Base-by-base conservation (phyloP, 2,113 vertebrate species). In the Cinclus cinclus region DNA sequence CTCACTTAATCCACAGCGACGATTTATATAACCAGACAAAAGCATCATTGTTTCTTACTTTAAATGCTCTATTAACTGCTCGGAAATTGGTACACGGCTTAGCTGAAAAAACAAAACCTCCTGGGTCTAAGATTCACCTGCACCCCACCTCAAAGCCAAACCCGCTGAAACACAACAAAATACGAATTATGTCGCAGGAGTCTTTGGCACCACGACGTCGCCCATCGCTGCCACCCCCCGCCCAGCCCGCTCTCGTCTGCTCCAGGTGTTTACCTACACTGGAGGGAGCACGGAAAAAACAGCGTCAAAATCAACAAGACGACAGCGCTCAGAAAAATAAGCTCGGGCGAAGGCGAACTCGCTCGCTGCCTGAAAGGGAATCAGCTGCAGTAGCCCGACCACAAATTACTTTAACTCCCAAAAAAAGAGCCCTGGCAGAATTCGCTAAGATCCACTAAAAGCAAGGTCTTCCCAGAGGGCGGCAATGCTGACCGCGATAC, bases 1-100 rank as follows among this genome's bases (percentile, higher is more conserved):
- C 59, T 89, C 83, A 46, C 83, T 69, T 93, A 85, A 91, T 82
- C 81, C 25, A 20, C 3, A 22, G 46, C 31, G 87, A 71, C 44
- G 3, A 64, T 94, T 97, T 93, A 95, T 19, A 71, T 64, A 96
- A 97, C 58, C 73, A 76, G 18, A 95, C 77, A 95, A 91, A 92
- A 63, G 46, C 89, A 92, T 18, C 47, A 7, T 56, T 87, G 89
- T 91, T 87, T 35, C 86, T 75, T 10, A 35, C 7, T 73, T 78
- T 19, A 53, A 87, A 64, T 3, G 75, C 80, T 86, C 83, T 58
- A 23, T 13, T 70, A 80, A 64, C 24, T 3, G 23, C 55, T 50
- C 13, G 16, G 22, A 68, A 75, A 60, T 9, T 15, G 27, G 27
- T n/a, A 41, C 44, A 14, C 3, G 1, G 25, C 53, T 80, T 22